Evolutionary conservation across 2,797 vertebrate species (phyloP).

Genomic region (Oryzias dopingdopingensis): DNA sequence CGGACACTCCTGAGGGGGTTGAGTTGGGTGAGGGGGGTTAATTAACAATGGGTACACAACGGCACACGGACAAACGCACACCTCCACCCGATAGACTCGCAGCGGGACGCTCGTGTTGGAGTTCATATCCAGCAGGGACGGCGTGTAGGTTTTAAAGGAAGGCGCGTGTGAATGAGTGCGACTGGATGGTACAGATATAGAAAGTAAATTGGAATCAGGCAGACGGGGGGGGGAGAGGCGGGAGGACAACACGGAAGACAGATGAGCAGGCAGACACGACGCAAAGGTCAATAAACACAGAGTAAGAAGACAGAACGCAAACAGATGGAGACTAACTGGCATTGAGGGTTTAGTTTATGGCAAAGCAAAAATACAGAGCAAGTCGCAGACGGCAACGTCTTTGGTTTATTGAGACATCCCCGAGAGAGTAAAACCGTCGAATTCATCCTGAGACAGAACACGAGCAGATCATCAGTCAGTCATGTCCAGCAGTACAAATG

Average conservation of each 20-base stretch:
- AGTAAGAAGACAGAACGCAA: slow-evolving; percentile 59
- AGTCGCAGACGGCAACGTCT: too few species aligned
- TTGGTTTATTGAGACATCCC: too few species aligned
- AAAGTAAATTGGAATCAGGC: slow-evolving; percentile 55
- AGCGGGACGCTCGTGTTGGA: slow-evolving; percentile 34
- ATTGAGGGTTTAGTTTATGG: slow-evolving; percentile 21
- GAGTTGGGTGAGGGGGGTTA: slow-evolving; percentile 70
- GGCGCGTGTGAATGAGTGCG: slow-evolving; percentile 51
- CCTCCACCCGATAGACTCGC: slow-evolving; percentile 23
- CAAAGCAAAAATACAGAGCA: too few species aligned
- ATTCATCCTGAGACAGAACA: too few species aligned
- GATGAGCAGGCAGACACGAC: slow-evolving; percentile 51
- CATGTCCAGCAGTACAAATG: too few species aligned
- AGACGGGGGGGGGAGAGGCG: slow-evolving; percentile 21
- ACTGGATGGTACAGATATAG: slow-evolving; percentile 56
- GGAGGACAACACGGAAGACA: slow-evolving; percentile 37
- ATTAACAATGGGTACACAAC: slow-evolving; percentile 67
- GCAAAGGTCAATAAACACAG: slow-evolving; percentile 67
- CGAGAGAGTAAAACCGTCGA: too few species aligned
- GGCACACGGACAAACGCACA: slow-evolving; percentile 25
- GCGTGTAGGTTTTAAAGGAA: slow-evolving; percentile 27
- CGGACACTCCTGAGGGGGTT: slow-evolving; percentile 48
- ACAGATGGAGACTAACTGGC: slow-evolving; percentile 61
- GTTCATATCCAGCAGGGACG: slow-evolving; percentile 46
- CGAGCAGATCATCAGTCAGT: too few species aligned